A percentile compares a stretch with the other conserved stretches of the same genome.
Conservation (phyloP, 1,140 invertebrate species). For the Periplaneta americana region DNA sequence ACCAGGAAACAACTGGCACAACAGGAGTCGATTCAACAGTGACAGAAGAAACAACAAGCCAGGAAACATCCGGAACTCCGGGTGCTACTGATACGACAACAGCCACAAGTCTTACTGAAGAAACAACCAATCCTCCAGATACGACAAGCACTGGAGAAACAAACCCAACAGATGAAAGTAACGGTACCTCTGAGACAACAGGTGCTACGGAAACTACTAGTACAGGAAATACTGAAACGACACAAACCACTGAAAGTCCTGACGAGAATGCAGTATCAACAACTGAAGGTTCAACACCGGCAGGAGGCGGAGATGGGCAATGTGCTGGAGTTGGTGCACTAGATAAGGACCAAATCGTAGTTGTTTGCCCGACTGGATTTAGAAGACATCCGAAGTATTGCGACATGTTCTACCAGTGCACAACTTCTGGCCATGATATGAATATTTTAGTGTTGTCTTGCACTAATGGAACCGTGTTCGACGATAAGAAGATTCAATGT, state of each 20-base stretch:
- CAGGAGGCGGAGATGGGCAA: conserved; percentile 3
- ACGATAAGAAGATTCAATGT: conserved; percentile 66
- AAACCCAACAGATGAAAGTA: background rate
- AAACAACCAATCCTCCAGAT: background rate
- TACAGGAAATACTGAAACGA: background rate
- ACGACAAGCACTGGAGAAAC: background rate
- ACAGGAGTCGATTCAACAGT: background rate
- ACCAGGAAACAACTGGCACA: conserved; percentile 20
- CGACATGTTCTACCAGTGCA: conserved; percentile 79
- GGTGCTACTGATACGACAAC: background rate
- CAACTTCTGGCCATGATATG: conserved; percentile 54
- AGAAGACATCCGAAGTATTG: conserved; percentile 76
- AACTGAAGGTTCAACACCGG: background rate
- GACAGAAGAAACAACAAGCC: conserved; percentile 12
- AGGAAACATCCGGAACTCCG: background rate
- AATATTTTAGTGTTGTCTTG: conserved; percentile 69
- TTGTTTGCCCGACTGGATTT: conserved; percentile 76
- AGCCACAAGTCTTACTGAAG: conserved; percentile 9
- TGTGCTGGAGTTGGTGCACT: conserved; percentile 5
- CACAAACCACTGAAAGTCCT: background rate
- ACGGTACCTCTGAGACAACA: background rate
- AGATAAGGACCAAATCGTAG: conserved; percentile 52
- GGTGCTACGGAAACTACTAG: background rate
- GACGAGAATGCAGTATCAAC: background rate
- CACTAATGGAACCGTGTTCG: conserved; percentile 67